Evolutionary conservation across 2,888 invertebrate species (phyloP).

Genomic region (Sericinus montela): DNA sequence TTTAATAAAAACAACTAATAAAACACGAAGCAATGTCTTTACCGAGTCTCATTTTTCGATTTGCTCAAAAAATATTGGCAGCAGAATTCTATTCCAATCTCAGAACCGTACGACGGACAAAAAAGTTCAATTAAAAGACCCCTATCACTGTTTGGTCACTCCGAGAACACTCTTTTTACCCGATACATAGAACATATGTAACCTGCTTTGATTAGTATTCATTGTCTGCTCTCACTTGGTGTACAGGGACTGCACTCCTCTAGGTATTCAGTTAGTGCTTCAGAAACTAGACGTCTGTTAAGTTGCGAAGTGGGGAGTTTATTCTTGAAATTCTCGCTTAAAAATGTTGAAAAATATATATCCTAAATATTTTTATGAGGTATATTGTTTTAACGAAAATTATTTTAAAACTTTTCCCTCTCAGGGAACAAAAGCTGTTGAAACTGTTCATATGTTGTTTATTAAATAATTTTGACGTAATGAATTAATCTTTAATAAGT

Average conservation of each 20-base stretch:
- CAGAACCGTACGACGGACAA: conserved; percentile 2
- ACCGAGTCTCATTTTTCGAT: not conserved
- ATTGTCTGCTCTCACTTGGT: conserved; percentile 9
- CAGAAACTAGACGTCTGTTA: conserved; percentile 32
- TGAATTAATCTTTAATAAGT: too few relatives aligned
- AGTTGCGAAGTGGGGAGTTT: conserved; percentile 28
- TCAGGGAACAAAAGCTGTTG: not conserved
- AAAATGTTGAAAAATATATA: conserved; percentile 14
- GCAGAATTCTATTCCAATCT: conserved; percentile 14
- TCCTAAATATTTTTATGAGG: conserved; percentile 15
- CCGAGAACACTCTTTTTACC: conserved; percentile 11
- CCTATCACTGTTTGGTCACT: conserved; percentile 10
- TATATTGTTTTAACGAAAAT: conserved; percentile 12
- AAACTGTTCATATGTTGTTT: too few relatives aligned
- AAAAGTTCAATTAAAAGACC: conserved; percentile 16
- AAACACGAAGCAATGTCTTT: not conserved
- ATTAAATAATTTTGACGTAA: too few relatives aligned
- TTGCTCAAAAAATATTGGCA: conserved; percentile 7
- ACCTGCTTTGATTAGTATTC: conserved; percentile 18
- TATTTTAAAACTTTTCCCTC: not conserved
- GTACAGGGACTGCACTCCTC: conserved; percentile 1
- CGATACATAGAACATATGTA: conserved; percentile 4
- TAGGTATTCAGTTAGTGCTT: conserved; percentile 14
- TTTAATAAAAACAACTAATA: not conserved
- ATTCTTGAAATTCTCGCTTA: conserved; percentile 24